A percentile compares a stretch with the other conserved stretches of the same genome.
Conservation (phyloP, 2,113 vertebrate species). For the Psettodes erumei region DNA sequence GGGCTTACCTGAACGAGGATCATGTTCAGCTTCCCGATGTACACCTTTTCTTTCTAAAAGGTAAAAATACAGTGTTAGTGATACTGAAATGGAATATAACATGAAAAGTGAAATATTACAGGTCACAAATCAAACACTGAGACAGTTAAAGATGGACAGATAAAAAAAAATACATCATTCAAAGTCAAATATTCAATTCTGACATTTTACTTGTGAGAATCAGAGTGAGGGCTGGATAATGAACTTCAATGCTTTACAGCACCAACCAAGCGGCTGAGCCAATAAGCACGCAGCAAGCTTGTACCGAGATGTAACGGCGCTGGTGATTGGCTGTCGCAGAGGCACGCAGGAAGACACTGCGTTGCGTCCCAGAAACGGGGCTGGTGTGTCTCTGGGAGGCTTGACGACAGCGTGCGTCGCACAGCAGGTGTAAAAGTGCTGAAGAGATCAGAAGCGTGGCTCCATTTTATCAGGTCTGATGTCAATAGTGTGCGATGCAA, state of each 20-base stretch:
- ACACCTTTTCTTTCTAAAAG: constrained; percentile 97
- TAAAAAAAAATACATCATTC: not conserved
- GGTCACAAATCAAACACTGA: not conserved
- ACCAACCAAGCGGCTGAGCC: not conserved
- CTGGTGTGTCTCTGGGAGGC: no score
- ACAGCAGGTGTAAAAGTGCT: no score
- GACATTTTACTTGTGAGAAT: not conserved
- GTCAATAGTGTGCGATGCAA: no score
- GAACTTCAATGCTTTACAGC: no score
- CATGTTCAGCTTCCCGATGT: constrained; percentile 99
- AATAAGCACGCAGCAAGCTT: not conserved
- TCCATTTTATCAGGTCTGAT: no score
- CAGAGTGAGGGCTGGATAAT: not conserved
- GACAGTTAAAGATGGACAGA: not conserved
- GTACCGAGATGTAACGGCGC: not conserved
- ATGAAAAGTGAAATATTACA: no score
- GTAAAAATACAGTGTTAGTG: constrained; percentile 20
- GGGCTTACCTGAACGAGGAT: constrained; percentile 97
- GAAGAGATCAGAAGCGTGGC: no score
- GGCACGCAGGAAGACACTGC: no score
- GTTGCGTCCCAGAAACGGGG: not conserved
- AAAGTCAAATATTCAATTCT: not conserved
- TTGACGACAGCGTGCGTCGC: no score
- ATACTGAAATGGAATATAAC: no score
- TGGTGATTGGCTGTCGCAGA: not conserved